Conservation (phyloP, 2,797 vertebrate species). For the Vipera latastei region DNA sequence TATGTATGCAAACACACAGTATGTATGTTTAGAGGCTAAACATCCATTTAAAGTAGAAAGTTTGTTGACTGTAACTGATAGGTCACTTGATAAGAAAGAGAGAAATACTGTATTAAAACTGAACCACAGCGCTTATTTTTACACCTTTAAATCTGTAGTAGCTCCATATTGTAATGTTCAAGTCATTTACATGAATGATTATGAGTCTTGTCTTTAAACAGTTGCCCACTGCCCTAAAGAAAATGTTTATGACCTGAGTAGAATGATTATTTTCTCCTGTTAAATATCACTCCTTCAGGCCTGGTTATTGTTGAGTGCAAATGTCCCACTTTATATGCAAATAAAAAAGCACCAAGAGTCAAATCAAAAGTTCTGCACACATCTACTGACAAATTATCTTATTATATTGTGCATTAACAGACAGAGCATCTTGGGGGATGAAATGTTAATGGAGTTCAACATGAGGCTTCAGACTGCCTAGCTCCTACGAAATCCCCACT, state of each 20-base stretch:
- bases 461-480: conserved; percentile 45
- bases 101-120: conserved; percentile 50
- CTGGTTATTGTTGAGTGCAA: conserved; percentile 71
- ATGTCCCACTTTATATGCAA: conserved; percentile 77
- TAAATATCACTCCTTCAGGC: conserved; percentile 73
- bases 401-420: conserved; percentile 67
- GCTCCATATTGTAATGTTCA: conserved; percentile 53
- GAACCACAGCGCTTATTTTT: conserved; percentile 35
- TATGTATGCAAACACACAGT: not conserved
- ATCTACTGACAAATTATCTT: conserved; percentile 71
- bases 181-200: conserved; percentile 61
- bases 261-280: conserved; percentile 70
- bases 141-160: conserved; percentile 48
- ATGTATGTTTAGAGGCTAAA: conserved; percentile 17
- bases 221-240: conserved; percentile 68
- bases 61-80: conserved; percentile 36
- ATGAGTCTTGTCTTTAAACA: conserved; percentile 65
- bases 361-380: conserved; percentile 67
- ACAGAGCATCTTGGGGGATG: conserved; percentile 52
- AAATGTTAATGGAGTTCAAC: conserved; percentile 63
- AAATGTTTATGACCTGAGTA: conserved; percentile 70
- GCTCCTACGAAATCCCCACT: conserved; percentile 49
- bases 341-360: conserved; percentile 69
- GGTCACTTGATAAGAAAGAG: conserved; percentile 47
- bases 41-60: conserved; percentile 44